Percentiles rank a stretch among this genome's conserved stretches.
Evolutionary conservation across 1,140 invertebrate species (phyloP).

Genomic region (Platyura marginata): DNA sequence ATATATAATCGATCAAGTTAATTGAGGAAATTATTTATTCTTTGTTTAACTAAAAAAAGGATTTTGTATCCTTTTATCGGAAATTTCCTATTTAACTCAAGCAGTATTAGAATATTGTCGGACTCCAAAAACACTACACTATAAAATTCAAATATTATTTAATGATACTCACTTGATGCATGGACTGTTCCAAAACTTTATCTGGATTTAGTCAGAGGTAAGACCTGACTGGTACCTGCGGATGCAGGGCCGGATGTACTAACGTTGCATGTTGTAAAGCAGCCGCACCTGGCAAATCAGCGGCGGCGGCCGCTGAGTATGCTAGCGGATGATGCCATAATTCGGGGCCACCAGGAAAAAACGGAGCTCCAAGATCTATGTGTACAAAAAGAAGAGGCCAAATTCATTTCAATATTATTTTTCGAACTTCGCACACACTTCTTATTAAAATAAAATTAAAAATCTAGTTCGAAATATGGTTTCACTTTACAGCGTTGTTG

Average conservation of each 20-base stretch:
- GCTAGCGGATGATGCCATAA: slow-evolving; percentile 85
- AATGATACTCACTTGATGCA: slow-evolving; percentile 21
- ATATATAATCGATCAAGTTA: no score
- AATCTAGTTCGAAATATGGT: not conserved
- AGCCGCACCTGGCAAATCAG: slow-evolving; percentile 55
- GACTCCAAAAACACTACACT: no score
- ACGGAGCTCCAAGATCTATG: slow-evolving; percentile 81
- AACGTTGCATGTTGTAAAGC: slow-evolving; percentile 72
- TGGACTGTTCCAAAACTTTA: slow-evolving; percentile 35
- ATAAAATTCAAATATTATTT: not conserved
- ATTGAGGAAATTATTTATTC: no score
- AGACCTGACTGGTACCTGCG: slow-evolving; percentile 89
- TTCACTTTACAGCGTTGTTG: not conserved
- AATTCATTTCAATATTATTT: slow-evolving; percentile 1
- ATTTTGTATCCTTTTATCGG: no score
- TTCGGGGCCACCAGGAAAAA: slow-evolving; percentile 83
- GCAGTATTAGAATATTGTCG: no score
- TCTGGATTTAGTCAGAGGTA: slow-evolving; percentile 93
- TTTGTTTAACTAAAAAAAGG: no score
- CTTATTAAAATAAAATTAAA: not conserved
- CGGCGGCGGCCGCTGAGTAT: slow-evolving; percentile 57
- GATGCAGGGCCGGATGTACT: slow-evolving; percentile 88
- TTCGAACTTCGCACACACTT: not conserved
- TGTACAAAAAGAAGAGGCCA: slow-evolving; percentile 18
- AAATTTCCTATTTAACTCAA: no score